Evolutionary conservation across 2,113 vertebrate species (phyloP).

Genomic region (Cynoglossus semilaevis): DNA sequence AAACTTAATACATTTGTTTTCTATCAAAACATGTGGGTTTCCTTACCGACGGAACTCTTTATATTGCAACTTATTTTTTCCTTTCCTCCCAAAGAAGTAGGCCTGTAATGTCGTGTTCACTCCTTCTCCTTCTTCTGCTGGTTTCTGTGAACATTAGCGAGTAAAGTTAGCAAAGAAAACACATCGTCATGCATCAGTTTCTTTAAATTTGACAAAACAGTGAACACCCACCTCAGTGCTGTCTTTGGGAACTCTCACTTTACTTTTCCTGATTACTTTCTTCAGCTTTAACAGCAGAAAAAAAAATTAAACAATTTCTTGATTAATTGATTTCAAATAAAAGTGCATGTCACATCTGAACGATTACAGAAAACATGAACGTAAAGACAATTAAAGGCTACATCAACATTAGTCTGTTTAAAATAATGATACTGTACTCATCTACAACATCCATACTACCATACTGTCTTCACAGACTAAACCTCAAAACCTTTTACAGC

Average conservation of each 20-base stretch:
- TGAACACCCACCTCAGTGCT: constrained; percentile 57
- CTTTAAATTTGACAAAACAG: background rate
- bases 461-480: no score
- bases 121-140: constrained; percentile 41
- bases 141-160: constrained; percentile 31
- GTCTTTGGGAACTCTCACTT: constrained; percentile 64
- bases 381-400: no score
- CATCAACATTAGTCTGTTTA: background rate
- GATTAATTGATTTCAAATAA: background rate
- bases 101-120: constrained; percentile 88
- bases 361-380: constrained; percentile 3
- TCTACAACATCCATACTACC: no score
- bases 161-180: background rate
- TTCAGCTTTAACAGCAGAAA: constrained; percentile 81
- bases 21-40: no score
- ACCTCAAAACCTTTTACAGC: no score
- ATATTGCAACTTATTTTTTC: constrained; percentile 87
- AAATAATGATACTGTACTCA: no score
- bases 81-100: constrained; percentile 88
- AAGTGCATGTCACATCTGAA: background rate
- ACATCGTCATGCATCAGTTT: background rate
- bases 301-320: background rate
- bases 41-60: constrained; percentile 86
- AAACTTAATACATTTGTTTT: no score
- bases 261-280: constrained; percentile 88